Base-by-base conservation (phyloP, 2,113 vertebrate species). In the Tupaia tana region DNA sequence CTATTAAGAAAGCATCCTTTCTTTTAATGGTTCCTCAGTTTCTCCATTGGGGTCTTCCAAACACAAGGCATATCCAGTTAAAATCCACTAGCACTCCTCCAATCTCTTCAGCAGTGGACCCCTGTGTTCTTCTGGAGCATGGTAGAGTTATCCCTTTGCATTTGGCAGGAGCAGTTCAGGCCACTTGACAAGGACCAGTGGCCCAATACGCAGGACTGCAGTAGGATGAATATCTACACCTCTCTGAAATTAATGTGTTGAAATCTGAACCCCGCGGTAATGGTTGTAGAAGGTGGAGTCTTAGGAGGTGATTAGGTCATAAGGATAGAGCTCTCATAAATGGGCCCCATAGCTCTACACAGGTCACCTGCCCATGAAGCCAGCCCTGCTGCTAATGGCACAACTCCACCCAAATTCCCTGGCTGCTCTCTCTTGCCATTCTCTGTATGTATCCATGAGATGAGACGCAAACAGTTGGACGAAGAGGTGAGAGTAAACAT, bases 11-110 rank as follows among this genome's bases (percentile, higher is more conserved):
- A 5, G 54, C 3, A 3, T n/a, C n/a, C 22, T 85, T 58, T 54
- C 0, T 0, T 24, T 7, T 8, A 0, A 5, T 0, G 3, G 9
- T 11, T n/a, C 43, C 58, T 78, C 34, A 3, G 3, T 27, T 43
- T 54, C 52, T 31, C 6, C 29, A 34, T 10, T 12, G 0, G 71
- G 71, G 58, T 9, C 59, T 71, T 66, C 16, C 6, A 13, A 7
- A 20, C 24, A 31, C 2, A 31, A 6, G 61, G 43, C 5, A 0
- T 15, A 0, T 0, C 3, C 66, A 19, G 27, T 22, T 27, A 12
- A 59, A 8, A 24, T 7, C 12, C 24, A 1, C 11, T 2, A 3
- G 2, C 34, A 11, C 29, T 25, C 4, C 9, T 6, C 14, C 7
- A 0, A 0, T 29, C 7, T 18, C 22, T 4, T 25, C 20, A 5